Base-by-base conservation (phyloP, 2,797 vertebrate genomes). In the Typhlichthys eigenmanni region DNA sequence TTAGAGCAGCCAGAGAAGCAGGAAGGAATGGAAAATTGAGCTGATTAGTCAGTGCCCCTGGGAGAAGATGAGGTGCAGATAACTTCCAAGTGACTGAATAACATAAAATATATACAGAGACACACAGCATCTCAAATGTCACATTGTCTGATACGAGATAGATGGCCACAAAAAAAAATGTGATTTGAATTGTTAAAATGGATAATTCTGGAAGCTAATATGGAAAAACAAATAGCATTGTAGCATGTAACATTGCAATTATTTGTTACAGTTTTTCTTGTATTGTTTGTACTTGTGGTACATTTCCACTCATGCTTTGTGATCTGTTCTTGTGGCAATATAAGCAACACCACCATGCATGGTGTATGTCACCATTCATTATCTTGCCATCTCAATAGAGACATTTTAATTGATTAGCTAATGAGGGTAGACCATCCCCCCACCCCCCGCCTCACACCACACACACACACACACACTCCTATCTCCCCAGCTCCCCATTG, bases 401-500 rank as follows among this genome's bases (percentile, higher is more conserved):
- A 69, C 55, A 75, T 74, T 81, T 68, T 84, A 80, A 86, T 83
- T 78, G 64, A 85, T 83, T 79, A 58, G 17, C 68, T 84, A 78
- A 80, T 81, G 68, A 80, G 60, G 67, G 65, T 34, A 76, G 53
- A 76, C 60, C 19, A 19, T 19, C 19, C 19, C 11, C 46, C 10
- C 55, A 32, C 13, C 67, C 58, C 56, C 64, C 57, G 61, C 17
- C 53, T 67, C 50, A 61, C 50, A 69, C 70, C n/a, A n/a, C n/a
- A n/a, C 17, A 68, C 57, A 55, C 72, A 56, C 60, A 62, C 10
- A 47, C 56, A 58, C 62, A 68, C 76, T 78, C 58, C 73, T 75
- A 74, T 84, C 72, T 77, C 76, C 82, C 79, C 66, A 79, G 73
- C 77, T 76, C 73, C 72, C 84, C 75, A 88, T 91, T 92, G 91